Evolutionary conservation across 2,113 vertebrate genomes (phyloP).

Genomic region (Microcebus griseorufus): DNA sequence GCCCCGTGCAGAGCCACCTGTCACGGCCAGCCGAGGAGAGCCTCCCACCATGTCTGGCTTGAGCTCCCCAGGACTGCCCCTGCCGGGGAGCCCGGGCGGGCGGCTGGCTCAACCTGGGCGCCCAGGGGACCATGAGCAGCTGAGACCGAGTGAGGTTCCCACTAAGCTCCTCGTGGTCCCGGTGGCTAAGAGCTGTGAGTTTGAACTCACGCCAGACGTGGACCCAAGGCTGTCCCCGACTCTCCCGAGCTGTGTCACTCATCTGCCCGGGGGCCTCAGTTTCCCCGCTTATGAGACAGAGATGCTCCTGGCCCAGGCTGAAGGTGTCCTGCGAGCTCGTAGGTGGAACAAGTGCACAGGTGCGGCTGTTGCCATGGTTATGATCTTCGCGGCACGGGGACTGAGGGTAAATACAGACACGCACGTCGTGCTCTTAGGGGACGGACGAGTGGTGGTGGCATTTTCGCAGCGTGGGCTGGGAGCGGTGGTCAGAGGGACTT

Average conservation of each 20-base stretch:
- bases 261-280: fast-evolving
- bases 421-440: fast-evolving
- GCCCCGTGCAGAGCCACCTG: background rate
- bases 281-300: too few relatives aligned
- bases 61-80: fast-evolving
- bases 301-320: fast-evolving
- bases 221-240: fast-evolving
- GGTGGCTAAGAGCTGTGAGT: background rate
- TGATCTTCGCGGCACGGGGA: fast-evolving
- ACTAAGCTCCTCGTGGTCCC: fast-evolving
- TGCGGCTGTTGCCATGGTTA: fast-evolving
- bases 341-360: fast-evolving
- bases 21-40: too few relatives aligned
- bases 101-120: fast-evolving
- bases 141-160: fast-evolving
- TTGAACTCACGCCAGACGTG: fast-evolving
- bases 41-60: background rate
- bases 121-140: fast-evolving
- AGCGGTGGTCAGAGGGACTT: background rate
- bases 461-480: background rate
- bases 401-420: background rate
- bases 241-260: too few relatives aligned
- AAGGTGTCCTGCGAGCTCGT: fast-evolving
- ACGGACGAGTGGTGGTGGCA: fast-evolving
- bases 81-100: fast-evolving